Evolutionary conservation across 2,113 vertebrate species (phyloP).

Genomic region (Pagrus major): DNA sequence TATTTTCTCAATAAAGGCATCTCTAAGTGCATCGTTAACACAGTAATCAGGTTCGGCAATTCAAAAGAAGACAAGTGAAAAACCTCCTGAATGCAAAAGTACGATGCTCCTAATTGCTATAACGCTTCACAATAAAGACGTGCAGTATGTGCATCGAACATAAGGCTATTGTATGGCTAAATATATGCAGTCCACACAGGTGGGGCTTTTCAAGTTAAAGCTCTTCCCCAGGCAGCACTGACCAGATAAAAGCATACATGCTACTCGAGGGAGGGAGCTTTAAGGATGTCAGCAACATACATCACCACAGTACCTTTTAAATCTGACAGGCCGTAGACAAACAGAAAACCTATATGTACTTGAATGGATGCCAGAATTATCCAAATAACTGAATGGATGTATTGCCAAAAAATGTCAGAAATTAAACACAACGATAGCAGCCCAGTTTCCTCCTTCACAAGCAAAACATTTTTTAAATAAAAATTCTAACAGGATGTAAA

Average conservation of each 20-base stretch:
- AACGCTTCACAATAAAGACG: not conserved
- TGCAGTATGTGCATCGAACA: not conserved
- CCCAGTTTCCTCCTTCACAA: not conserved
- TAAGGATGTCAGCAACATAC: constrained; percentile 16
- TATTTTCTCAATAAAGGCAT: constrained; percentile 42
- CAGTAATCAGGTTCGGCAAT: not conserved
- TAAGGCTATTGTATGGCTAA: not conserved
- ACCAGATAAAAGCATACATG: constrained; percentile 1
- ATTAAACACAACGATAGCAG: not conserved
- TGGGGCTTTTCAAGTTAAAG: constrained; percentile 10
- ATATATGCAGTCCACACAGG: constrained; percentile 1
- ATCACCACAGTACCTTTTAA: constrained; percentile 6
- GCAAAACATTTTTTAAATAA: not conserved
- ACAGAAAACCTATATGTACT: not conserved
- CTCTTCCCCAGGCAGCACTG: not conserved
- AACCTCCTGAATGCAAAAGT: not conserved
- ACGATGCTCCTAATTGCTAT: constrained; percentile 14
- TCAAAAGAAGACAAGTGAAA: constrained; percentile 28
- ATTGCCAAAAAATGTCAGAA: not conserved
- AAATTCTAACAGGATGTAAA: not conserved
- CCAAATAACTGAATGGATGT: constrained; percentile 20
- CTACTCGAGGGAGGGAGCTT: not conserved
- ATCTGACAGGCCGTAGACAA: constrained; percentile 14
- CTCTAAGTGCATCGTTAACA: constrained; percentile 36
- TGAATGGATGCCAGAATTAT: constrained; percentile 1